Conservation (phyloP, 2,113 vertebrate species). For the Gopherus flavomarginatus region DNA sequence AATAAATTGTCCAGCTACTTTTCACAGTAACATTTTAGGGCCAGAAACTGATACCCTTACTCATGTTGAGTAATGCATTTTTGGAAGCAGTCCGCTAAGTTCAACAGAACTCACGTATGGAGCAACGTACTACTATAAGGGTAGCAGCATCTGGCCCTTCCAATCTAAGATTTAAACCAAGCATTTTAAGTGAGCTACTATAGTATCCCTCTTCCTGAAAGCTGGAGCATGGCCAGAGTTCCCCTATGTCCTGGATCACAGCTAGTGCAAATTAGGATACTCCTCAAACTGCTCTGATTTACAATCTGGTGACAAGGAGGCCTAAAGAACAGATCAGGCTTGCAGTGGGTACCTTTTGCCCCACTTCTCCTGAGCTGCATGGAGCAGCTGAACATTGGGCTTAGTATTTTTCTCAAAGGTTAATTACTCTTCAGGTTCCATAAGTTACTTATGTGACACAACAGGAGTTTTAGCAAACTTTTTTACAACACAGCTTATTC, state of each 20-base stretch:
- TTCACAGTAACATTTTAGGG: neutral
- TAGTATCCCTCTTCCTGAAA: neutral
- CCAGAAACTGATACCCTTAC: neutral
- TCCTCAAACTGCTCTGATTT: neutral
- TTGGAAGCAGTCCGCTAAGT: neutral
- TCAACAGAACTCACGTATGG: neutral
- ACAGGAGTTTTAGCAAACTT: neutral
- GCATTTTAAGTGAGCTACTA: neutral
- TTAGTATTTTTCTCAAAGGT: neutral
- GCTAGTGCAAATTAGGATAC: neutral
- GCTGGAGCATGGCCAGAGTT: neutral
- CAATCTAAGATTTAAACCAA: neutral
- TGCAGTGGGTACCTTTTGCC: neutral
- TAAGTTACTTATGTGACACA: neutral
- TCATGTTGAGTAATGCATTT: neutral
- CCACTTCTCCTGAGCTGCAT: neutral
- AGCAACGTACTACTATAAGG: neutral
- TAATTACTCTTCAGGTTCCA: neutral
- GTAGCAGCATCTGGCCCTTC: neutral
- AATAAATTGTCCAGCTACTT: neutral
- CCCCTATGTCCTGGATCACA: neutral
- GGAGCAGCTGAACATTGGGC: neutral
- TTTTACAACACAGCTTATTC: neutral
- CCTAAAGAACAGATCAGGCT: accelerated
- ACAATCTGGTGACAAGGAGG: neutral